Evolutionary conservation across 2,113 vertebrate genomes (phyloP), one percentile per base, ranked within the genome.

Genomic region (Cheirogaleus medius): DNA sequence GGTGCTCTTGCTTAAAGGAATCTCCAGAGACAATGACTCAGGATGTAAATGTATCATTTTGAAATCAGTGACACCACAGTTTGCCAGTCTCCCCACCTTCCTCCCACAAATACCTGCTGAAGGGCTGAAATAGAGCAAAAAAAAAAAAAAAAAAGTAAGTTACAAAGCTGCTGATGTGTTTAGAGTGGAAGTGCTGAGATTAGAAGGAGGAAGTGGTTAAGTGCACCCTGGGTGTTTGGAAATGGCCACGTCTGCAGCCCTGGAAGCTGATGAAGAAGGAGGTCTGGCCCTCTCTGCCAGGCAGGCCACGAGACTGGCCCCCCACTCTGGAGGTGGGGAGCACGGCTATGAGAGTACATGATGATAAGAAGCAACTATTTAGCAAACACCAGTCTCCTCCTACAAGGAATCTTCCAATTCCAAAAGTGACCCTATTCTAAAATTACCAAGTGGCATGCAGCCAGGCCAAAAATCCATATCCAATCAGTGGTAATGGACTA

Each of bases 141-240:
- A 76, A 93, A 96, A 93, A 21, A 68, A 97, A 92, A 76, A 77
- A 88, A 95, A 94, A 23, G 68, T 63, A 88, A 96, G 94, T 73
- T 94, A 54, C 81, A 97, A 97, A 98, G 97, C 96, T 97, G 98
- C 98, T 98, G 98, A 97, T 90, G 97, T 76, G 95, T 71, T 54
- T 29, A 23, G 69, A 94, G 97, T 93, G 34, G 97, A 97, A 97
- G 73, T 97, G 98, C 97, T 96, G 97, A 97, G 97, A 97, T 97
- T 92, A 96, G 82, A 29, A 91, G 74, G 87, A 97, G 95, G 92
- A 95, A 96, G 87, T 77, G 37, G 68, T 69, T 95, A 94, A 97
- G 88, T 73, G 76, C 6, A 80, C 97, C 96, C 98, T 76, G 78
- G 97, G 96, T 37, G 7, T 74, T 77, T 76, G 74, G 92, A 94